phyloP scores from a whole-genome alignment of 2,797 vertebrate genomes.

The Carcharodon carcharias region DNA sequence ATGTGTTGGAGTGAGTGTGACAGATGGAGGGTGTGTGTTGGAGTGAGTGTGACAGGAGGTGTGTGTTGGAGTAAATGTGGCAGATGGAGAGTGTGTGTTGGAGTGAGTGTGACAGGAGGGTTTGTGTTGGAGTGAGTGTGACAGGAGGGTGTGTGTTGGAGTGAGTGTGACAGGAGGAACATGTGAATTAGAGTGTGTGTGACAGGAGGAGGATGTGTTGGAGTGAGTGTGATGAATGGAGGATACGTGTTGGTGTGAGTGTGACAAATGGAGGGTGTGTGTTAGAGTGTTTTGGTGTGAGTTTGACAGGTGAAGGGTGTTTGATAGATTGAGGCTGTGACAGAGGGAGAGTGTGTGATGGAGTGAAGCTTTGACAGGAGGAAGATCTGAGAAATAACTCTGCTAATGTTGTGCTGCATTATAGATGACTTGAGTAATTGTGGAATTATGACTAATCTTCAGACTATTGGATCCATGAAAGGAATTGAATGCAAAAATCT shows the following conservation, averaged over 20 bases:
- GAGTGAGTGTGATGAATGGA: background rate
- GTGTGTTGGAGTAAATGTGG: background rate
- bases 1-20: too few relatives aligned
- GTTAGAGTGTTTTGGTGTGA: background rate
- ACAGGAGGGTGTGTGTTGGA: background rate
- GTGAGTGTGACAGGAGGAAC: background rate
- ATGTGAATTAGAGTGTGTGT: background rate
- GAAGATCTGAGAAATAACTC: background rate
- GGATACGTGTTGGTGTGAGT: slow-evolving; percentile 41
- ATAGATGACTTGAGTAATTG: slow-evolving; percentile 10
- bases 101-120: background rate
- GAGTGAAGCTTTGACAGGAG: background rate
- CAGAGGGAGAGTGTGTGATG: background rate
- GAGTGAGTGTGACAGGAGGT: background rate
- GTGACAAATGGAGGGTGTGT: background rate
- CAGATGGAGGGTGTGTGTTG: too few relatives aligned
- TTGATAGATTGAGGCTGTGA: background rate
- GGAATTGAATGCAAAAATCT: slow-evolving; percentile 25
- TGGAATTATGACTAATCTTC: slow-evolving; percentile 4
- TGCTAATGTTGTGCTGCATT: slow-evolving; percentile 16
- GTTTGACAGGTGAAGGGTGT: background rate
- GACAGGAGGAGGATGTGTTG: background rate
- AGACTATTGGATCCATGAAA: background rate
- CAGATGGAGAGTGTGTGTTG: background rate
- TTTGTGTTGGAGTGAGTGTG: slow-evolving; percentile 39